Evolutionary conservation across 2,113 vertebrate species (phyloP), one percentile per base, ranked within the genome.

Genomic region (Ciconia stormi): DNA sequence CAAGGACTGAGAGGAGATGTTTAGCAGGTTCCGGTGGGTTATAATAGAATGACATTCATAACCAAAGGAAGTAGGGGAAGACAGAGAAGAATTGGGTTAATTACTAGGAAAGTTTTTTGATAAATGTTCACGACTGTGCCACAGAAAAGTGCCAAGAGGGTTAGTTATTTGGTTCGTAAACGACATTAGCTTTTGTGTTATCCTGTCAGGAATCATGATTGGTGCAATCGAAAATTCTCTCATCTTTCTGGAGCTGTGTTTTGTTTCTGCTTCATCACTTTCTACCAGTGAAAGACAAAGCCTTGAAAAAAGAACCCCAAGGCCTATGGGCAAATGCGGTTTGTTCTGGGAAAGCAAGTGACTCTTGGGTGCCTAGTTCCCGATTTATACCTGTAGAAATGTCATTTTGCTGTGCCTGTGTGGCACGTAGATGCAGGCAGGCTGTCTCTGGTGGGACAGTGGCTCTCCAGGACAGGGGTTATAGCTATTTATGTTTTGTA

Each of bases 101-200:
- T 92, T 84, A 53, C 46, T 42, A 21, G 72, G 77, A n/a, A 78
- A 70, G 40, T n/a, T 84, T 90, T 82, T 78, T 93, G 47, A 79
- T 89, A 65, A 89, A 89, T 79, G 63, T n/a, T 62, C 50, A 25
- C 67, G 47, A 52, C 4, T 12, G 13, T 47, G 74, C n/a, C 47
- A 59, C 16, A 47, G 59, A 81, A 32, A 62, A 56, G n/a, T 86
- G 49, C 71, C 88, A 80, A 73, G 95, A 76, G 50, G 50, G 59
- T 95, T 93, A 78, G 83, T 50, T n/a, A 78, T 90, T 93, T 83
- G 56, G 74, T 95, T 70, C 90, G 67, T 78, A 88, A 96, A 92
- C 7, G 18, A 27, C 4, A 2, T 79, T 95, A 53, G 34, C 59
- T 92, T 90, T 90, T 77, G 63, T 82, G 36, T 59, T 89, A 47